Evolutionary conservation across 2,888 invertebrate species (phyloP).

Genomic region (Carcina quercana): DNA sequence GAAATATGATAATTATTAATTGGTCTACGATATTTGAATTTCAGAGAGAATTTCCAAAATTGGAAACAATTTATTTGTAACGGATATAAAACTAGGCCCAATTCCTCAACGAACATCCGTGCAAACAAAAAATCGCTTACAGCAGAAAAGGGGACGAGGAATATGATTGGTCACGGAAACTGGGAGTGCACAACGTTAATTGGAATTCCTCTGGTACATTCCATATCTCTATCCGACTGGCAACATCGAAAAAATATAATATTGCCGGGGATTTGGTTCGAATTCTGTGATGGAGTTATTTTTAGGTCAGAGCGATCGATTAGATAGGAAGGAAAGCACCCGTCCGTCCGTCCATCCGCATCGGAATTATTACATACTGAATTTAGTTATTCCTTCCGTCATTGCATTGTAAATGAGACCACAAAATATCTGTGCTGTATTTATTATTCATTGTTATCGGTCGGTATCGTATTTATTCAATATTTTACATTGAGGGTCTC

Average conservation of each 20-base stretch:
- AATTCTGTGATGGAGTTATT: conserved; percentile 6
- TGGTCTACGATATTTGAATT: too few species aligned
- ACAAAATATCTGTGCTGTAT: conserved; percentile 11
- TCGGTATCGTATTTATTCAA: conserved; percentile 8
- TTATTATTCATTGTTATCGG: conserved; percentile 13
- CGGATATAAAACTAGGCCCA: too few species aligned
- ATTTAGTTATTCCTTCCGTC: too few species aligned
- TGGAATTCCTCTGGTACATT: conserved; percentile 16
- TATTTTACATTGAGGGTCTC: conserved; percentile 9
- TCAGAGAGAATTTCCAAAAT: too few species aligned
- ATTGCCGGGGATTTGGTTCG: neutral
- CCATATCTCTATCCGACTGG: conserved; percentile 9
- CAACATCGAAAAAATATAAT: conserved; percentile 1
- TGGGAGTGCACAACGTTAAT: conserved; percentile 12
- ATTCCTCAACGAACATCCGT: too few species aligned
- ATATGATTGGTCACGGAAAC: conserved; percentile 9
- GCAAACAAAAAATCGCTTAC: too few species aligned
- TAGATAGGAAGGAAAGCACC: conserved; percentile 6
- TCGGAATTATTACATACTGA: too few species aligned
- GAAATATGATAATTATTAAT: too few species aligned
- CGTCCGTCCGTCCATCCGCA: conserved; percentile 5
- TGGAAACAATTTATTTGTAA: too few species aligned
- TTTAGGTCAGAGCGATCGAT: conserved; percentile 6
- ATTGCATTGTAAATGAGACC: conserved; percentile 12
- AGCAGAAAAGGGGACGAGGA: conserved; percentile 7